Evolutionary conservation across 2,797 vertebrate species (phyloP), one percentile per base, ranked within the genome.

Genomic region (Darevskia nairensis): DNA sequence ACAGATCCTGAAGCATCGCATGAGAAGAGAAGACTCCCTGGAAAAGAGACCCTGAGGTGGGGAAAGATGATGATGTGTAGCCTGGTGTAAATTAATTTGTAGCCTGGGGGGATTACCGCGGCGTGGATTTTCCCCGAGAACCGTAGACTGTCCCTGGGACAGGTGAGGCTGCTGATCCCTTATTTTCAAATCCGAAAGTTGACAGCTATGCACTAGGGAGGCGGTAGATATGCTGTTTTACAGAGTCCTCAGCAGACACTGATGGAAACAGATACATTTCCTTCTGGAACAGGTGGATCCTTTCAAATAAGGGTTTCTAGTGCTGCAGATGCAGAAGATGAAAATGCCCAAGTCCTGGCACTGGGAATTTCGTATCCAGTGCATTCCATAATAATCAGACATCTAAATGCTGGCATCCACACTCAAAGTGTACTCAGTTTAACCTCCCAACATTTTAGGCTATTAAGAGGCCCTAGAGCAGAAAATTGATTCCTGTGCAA

Each of bases 371-470:
- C 6, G 10, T 17, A 19, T 66, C 80, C 3, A 82, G 15, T 8
- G 35, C 80, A 74, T 74, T 17, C 2, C 76, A 19, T 41, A 80
- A 19, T 41, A 80, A 71, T 27, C 46, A 13, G 64, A n/a, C 25
- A 9, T 69, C 88, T 91, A 39, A 6, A 4, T 69, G 7, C 76
- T 81, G 84, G 84, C 59, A n/a, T 74, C 11, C 74, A 11, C 8
- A 84, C 6, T 2, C 27, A 25, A 2, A 61, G 88, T 86, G 79
- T 41, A 81, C 75, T 88, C 61, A 29, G 11, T 90, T 92, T 29
- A 69, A 55, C 13, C 17, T 68, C 90, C 68, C 10, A 46, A 89
- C 85, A 55, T 3, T 0, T 0, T 85, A 86, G 88, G 61, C 27
- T 50, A 75, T 79, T 15, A 35, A 23, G 59, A 61, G 59, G 19